Conservation (phyloP, 2,113 vertebrate genomes). For the Hylia prasina region DNA sequence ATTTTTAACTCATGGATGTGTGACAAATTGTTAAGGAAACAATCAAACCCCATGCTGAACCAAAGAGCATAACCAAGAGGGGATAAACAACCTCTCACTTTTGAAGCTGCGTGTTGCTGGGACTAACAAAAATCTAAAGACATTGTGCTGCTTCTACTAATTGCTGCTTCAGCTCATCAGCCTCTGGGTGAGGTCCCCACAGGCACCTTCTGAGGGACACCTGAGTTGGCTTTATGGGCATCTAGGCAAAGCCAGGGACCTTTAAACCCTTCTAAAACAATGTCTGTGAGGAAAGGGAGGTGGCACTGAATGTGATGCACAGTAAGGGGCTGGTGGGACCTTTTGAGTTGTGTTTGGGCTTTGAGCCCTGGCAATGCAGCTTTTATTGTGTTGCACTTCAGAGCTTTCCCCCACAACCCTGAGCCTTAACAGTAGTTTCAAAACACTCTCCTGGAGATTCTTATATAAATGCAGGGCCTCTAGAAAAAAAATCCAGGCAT, state of each 20-base stretch:
- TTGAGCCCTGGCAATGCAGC: neutral
- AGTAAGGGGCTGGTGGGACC: neutral
- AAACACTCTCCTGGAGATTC: neutral
- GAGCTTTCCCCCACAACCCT: neutral
- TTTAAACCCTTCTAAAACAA: neutral
- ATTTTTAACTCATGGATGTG: neutral
- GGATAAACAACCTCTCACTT: neutral
- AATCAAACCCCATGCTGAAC: neutral
- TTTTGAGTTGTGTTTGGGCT: neutral
- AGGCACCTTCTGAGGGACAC: neutral
- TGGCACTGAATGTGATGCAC: neutral
- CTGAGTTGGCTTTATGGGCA: neutral
- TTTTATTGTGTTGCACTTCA: neutral
- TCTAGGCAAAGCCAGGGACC: neutral
- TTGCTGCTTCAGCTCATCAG: neutral
- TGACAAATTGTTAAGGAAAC: neutral
- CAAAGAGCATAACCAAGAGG: neutral
- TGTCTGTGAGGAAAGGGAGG: neutral
- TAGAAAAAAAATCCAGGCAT: neutral
- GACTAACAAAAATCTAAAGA: neutral
- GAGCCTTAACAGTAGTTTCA: neutral
- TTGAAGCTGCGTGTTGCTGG: neutral
- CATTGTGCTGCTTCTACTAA: neutral
- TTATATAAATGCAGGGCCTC: neutral
- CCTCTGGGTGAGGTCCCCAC: neutral